Conservation (phyloP, 2,888 invertebrate species). For the Ypsolopha sequella region DNA sequence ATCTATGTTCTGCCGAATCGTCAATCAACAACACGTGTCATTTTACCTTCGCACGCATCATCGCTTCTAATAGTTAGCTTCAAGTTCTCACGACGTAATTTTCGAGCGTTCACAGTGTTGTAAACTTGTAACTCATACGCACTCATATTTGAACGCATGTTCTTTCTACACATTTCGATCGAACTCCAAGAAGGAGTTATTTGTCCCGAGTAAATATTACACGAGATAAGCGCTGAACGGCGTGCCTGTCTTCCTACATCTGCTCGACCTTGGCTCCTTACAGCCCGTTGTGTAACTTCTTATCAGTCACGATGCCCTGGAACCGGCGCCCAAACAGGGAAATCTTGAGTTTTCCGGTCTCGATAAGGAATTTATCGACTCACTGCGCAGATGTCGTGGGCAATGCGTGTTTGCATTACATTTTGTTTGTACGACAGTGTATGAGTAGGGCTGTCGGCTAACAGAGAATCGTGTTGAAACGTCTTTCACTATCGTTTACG, state of each 20-base stretch:
- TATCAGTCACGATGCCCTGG: conserved; percentile 60
- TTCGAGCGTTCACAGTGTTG: conserved; percentile 44
- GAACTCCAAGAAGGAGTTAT: conserved; percentile 29
- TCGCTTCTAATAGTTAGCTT: conserved; percentile 20
- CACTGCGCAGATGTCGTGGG: conserved; percentile 24
- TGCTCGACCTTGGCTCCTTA: conserved; percentile 62
- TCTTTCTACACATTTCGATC: conserved; percentile 6
- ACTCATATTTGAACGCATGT: not conserved
- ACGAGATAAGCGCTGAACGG: conserved; percentile 57
- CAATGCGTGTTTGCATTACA: not conserved
- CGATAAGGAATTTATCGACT: conserved; percentile 39
- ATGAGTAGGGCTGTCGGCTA: not conserved
- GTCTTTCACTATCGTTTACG: conserved; percentile 46
- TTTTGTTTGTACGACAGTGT: not conserved
- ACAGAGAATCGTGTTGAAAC: not conserved
- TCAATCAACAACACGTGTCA: conserved; percentile 33
- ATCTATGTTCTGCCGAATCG: not conserved
- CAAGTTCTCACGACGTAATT: conserved; percentile 50
- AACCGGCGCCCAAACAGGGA: conserved; percentile 34
- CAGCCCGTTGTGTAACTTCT: conserved; percentile 55
- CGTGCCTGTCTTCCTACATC: conserved; percentile 64
- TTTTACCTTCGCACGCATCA: conserved; percentile 21
- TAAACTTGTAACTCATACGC: too few relatives aligned
- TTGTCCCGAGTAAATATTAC: conserved; percentile 55
- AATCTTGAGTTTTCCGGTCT: conserved; percentile 59